A percentile compares a stretch with the other conserved stretches of the same genome.
These are phyloP conservation scores for Solea senegalensis DNA, from an alignment of 2,113 vertebrate species.

Conservation along the genomic window DNA sequence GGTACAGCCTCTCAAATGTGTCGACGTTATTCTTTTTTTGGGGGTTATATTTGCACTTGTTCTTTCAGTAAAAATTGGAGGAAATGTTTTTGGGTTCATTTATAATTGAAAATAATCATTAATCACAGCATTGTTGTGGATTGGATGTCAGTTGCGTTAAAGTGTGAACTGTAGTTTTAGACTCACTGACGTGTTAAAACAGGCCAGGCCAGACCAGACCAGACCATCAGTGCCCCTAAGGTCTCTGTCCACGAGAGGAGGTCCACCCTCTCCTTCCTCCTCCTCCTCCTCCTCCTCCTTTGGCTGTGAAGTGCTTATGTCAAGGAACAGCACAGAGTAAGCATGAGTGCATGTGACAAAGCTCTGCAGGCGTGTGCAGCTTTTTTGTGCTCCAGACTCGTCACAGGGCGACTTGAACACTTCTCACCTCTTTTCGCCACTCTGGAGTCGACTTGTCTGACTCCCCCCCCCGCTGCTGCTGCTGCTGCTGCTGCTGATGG, in stretches of 20 bases:
- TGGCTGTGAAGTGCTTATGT: conserved; percentile 6
- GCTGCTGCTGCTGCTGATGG: neutral
- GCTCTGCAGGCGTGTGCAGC: conserved; percentile 7
- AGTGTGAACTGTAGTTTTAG: neutral
- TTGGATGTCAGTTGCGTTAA: neutral
- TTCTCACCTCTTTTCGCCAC: conserved; percentile 1
- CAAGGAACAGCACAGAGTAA: conserved; percentile 9
- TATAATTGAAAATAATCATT: no score
- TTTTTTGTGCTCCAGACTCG: neutral
- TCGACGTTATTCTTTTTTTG: no score
- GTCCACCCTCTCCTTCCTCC: conserved; percentile 18
- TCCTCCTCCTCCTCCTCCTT: neutral
- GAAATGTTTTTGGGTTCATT: no score
- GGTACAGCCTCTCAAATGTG: no score
- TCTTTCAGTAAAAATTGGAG: no score
- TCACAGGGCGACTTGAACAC: neutral
- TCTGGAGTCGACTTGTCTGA: neutral
- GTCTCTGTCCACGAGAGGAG: conserved; percentile 33
- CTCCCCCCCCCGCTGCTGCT: neutral
- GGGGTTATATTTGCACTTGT: no score
- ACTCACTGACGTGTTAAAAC: conserved; percentile 47
- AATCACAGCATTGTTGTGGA: no score
- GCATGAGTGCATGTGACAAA: neutral
- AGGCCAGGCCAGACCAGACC: conserved; percentile 34
- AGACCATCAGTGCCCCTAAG: conserved; percentile 28